A percentile compares a stretch with the other conserved stretches of the same genome.
phyloP scores from a whole-genome alignment of 2,888 invertebrate genomes.

The Lepidocyrtinus sp. region DNA sequence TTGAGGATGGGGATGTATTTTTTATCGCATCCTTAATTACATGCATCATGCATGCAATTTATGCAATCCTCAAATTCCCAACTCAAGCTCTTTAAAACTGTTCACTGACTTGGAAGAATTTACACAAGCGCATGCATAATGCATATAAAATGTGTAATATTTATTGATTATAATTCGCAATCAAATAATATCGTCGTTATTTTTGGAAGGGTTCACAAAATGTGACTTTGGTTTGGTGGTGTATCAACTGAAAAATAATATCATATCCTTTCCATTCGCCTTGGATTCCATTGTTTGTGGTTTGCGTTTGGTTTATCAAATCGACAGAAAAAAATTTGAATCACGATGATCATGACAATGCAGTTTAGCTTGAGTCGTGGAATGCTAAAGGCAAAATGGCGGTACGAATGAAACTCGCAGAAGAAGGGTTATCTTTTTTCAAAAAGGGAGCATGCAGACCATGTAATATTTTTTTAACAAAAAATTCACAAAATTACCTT shows the following conservation, averaged over 20 bases:
- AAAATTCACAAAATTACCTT: not conserved
- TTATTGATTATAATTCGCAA: not conserved
- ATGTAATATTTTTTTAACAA: not conserved
- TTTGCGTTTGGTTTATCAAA: too few species aligned
- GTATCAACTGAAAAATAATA: not conserved
- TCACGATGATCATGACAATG: slow-evolving; percentile 60
- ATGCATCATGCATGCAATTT: not conserved
- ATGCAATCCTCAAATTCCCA: not conserved
- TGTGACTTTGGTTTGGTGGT: not conserved
- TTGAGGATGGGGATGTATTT: not conserved
- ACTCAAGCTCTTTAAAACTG: not conserved
- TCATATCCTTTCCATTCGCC: slow-evolving; percentile 19
- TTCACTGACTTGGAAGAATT: not conserved
- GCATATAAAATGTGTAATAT: not conserved
- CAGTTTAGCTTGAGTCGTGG: slow-evolving; percentile 48
- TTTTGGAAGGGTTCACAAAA: not conserved
- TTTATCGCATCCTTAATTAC: not conserved
- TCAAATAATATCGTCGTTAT: not conserved
- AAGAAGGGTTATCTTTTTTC: too few species aligned
- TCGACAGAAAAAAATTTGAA: slow-evolving; percentile 32
- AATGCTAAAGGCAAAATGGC: slow-evolving; percentile 44
- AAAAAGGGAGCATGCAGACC: not conserved
- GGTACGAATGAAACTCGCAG: too few species aligned
- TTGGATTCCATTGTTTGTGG: slow-evolving; percentile 34
- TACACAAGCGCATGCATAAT: not conserved